A percentile compares a stretch with the other conserved stretches of the same genome.
Evolutionary conservation across 2,797 vertebrate species (phyloP).

Genomic region (Eulemur coronatus): DNA sequence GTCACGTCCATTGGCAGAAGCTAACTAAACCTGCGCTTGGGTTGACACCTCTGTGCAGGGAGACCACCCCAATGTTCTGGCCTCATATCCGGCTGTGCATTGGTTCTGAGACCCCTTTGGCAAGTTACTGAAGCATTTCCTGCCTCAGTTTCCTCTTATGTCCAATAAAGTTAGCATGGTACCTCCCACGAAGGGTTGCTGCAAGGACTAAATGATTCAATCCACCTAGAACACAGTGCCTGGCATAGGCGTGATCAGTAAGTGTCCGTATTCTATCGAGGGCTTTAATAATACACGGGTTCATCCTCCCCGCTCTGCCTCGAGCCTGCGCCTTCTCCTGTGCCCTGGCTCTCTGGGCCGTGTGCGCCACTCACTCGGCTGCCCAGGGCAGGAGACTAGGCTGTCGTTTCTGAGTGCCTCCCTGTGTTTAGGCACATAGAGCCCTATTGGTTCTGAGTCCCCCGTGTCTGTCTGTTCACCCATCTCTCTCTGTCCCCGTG

Average conservation of each 20-base stretch:
- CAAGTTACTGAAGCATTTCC: too few species aligned
- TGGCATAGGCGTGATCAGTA: not conserved
- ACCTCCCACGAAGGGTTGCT: not conserved
- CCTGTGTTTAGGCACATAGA: not conserved
- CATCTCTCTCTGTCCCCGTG: not conserved
- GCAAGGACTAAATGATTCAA: not conserved
- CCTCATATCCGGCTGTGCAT: not conserved
- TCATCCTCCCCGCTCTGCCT: not conserved
- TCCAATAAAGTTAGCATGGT: too few species aligned
- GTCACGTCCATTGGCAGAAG: too few species aligned
- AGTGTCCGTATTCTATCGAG: not conserved
- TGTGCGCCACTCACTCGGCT: not conserved
- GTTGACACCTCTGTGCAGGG: not conserved
- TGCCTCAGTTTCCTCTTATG: not conserved
- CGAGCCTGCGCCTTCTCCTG: not conserved
- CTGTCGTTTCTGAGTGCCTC: not conserved
- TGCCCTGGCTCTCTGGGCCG: not conserved
- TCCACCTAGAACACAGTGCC: not conserved
- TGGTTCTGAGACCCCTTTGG: not conserved
- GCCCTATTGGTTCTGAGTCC: not conserved
- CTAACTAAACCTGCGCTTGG: not conserved
- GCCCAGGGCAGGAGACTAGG: not conserved
- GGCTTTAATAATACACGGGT: not conserved
- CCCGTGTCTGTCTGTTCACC: not conserved
- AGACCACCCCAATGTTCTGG: too few species aligned